Evolutionary conservation across 1,140 invertebrate genomes (phyloP), one percentile per base, ranked within the genome.

Genomic region (Cydia pomonella): DNA sequence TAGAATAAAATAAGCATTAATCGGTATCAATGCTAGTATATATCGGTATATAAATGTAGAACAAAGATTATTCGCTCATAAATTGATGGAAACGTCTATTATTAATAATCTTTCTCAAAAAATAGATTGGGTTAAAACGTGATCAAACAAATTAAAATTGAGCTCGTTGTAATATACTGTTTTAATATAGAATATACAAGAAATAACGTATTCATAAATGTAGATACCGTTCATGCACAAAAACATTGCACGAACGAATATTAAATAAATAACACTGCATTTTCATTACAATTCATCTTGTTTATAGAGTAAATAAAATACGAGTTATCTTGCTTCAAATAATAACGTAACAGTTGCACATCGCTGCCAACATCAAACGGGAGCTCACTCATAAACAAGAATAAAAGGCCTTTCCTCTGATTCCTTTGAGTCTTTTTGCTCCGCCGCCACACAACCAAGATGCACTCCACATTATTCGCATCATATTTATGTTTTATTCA

Each of bases 381-480:
- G 23, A 29, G 23, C 25, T 66, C 63, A 66, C 63, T 29, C 23
- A 33, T 66, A 66, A 25, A 29, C 27, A n/a, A 27, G 63, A 18
- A 53, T 59, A 33, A 74, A 74, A 74, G 64, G 29, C 59, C 62
- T 25, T 69, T 23, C 38, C 63, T 27, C 63, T 64, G 53, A 62
- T 50, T 71, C 47, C 53, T 38, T 62, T 38, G 59, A 73, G 64
- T 21, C 64, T 33, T 69, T 69, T 69, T 69, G 29, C n/a, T 69
- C 23, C 27, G 25, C 16, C 12, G 16, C 25, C 27, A 29, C 25
- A 18, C n/a, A n/a, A 69, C 27, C 47, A 73, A 72, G 73, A 77
- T 80, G 78, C 44, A 53, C 62, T 21, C 33, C 27, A 77, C 63
- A 77, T 73, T 63, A 62, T 59, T 73, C 18, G 9, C 59, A 62